Evolutionary conservation across 2,888 invertebrate genomes (phyloP).

Genomic region (Caenorhabditis uteleia): DNA sequence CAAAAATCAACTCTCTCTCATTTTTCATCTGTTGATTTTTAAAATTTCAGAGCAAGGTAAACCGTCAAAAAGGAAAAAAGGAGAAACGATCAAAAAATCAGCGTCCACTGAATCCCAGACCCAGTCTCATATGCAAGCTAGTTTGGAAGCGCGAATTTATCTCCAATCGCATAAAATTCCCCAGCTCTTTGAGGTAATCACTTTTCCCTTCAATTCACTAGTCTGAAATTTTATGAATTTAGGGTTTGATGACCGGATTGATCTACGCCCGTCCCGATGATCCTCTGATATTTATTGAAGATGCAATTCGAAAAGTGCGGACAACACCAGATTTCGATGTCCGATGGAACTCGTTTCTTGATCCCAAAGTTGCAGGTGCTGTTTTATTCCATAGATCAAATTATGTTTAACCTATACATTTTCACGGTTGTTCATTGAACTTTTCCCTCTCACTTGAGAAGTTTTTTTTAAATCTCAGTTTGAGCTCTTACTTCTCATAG

Average conservation of each 20-base stretch:
- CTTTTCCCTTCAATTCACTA: not conserved
- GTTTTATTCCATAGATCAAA: not conserved
- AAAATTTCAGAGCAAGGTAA: too few species aligned
- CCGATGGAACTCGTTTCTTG: conserved; percentile 55
- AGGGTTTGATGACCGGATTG: conserved; percentile 74
- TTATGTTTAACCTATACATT: not conserved
- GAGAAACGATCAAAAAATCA: too few species aligned
- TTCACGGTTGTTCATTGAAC: too few species aligned
- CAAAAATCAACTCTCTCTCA: too few species aligned
- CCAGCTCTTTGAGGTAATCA: conserved; percentile 72
- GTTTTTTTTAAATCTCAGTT: too few species aligned
- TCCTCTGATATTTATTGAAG: conserved; percentile 68
- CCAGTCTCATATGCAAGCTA: too few species aligned
- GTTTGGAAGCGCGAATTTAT: conserved; percentile 72
- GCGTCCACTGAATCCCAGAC: too few species aligned
- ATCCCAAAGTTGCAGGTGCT: conserved; percentile 23
- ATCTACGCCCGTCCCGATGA: conserved; percentile 73
- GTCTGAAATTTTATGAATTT: conserved; percentile 20
- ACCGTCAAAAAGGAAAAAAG: too few species aligned
- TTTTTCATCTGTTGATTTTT: too few species aligned
- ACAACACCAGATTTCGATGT: conserved; percentile 30
- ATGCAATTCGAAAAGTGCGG: conserved; percentile 43
- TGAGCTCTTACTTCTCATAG: too few species aligned
- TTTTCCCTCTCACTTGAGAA: too few species aligned
- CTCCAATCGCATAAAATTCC: conserved; percentile 72